Evolutionary conservation across 2,888 invertebrate genomes (phyloP), one percentile per base, ranked within the genome.

Genomic region (Hermaeophaga mercurialis): DNA sequence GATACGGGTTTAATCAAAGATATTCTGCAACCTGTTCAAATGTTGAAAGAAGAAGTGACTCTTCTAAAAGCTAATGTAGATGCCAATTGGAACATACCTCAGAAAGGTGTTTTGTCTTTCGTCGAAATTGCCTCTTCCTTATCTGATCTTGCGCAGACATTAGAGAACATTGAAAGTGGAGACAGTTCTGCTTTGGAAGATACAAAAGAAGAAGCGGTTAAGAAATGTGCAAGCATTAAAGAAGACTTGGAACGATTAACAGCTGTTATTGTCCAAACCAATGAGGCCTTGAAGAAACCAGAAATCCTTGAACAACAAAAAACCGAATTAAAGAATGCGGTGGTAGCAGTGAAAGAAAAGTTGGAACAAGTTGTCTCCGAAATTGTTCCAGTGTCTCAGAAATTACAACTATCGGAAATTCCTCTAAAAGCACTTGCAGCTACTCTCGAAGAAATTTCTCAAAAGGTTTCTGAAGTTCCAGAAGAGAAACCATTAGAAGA

Each of bases 51-150:
- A 9, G 49, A 26, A 26, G 1, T 39, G 7, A 11, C 3, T 9
- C 3, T 17, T 17, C 8, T 50, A 6, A 39, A 50, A 28, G 18
- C 24, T n/a, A 41, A 47, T 66, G 12, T 66, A 62, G 48, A 45
- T 52, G 17, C 22, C 54, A 18, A 15, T 66, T 11, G 56, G 60
- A 8, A 49, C 5, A 18, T 18, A 11, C 56, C 31, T 8, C 38
- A 53, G 18, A 12, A 43, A n/a, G 58, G 48, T 26, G 28, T 54
- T 19, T 17, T 47, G 7, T 54, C 54, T 12, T 3, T 68, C 36
- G 24, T 62, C 11, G 62, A 66, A 46, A 38, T 69, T 19, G 47
- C 43, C 14, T 45, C 54, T 45, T 33, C 59, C 3, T 18, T 61
- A n/a, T 11, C 12, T 3, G 45, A 33, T 9, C 36, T 56, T 12